Conservation (phyloP, 2,113 vertebrate genomes). For the Steatornis caripensis region DNA sequence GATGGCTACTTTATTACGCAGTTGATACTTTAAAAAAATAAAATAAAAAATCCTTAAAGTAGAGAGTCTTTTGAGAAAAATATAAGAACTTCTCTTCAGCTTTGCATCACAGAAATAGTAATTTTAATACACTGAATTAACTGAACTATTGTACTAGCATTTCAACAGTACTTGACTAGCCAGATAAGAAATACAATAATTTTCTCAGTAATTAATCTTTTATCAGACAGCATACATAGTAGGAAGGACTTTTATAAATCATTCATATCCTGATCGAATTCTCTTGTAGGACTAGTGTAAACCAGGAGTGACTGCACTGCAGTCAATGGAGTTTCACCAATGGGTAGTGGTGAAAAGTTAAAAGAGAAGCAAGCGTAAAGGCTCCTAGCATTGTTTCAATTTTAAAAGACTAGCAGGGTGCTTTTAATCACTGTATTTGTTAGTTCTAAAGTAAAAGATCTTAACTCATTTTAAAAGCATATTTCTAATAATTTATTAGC, state of each 20-base stretch:
- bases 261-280: background rate
- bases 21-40: background rate
- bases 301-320: constrained; percentile 35
- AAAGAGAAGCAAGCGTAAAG: background rate
- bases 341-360: background rate
- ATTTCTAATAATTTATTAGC: background rate
- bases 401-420: background rate
- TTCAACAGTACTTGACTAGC: background rate
- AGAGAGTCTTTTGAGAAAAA: constrained; percentile 30
- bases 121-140: background rate
- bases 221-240: background rate
- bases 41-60: background rate
- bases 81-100: background rate
- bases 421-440: background rate
- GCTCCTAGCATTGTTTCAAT: background rate
- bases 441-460: background rate
- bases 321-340: constrained; percentile 12
- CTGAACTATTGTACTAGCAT: background rate
- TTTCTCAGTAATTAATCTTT: background rate
- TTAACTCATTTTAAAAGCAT: background rate
- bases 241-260: background rate
- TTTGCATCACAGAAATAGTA: background rate
- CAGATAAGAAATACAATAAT: background rate
- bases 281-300: background rate
- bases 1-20: background rate